A percentile compares a stretch with the other conserved stretches of the same genome.
These are phyloP conservation scores for Pteronotus mesoamericanus DNA, from an alignment of 2,797 vertebrate genomes.

Conservation along the genomic window DNA sequence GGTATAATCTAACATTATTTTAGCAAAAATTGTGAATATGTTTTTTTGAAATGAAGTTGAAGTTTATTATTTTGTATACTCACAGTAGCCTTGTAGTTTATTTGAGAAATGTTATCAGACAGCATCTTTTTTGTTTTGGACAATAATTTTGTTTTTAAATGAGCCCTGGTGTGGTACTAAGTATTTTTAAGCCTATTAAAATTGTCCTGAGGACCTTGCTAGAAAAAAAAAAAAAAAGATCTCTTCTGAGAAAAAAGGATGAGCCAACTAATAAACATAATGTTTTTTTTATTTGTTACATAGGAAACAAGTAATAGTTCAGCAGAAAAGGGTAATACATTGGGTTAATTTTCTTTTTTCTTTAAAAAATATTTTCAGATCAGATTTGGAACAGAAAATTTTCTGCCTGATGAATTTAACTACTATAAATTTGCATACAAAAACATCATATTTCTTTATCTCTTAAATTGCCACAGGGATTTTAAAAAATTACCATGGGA, in stretches of 20 bases:
- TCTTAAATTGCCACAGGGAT: not conserved
- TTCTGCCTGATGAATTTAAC: not conserved
- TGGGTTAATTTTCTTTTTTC: not conserved
- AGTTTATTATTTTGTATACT: not conserved
- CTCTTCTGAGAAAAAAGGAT: not conserved
- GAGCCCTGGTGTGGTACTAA: not conserved
- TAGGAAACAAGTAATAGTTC: not conserved
- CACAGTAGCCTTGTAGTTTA: not conserved
- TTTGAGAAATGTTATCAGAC: not conserved
- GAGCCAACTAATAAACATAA: not conserved
- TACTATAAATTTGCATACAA: not conserved
- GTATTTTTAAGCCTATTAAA: not conserved
- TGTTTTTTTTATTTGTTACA: not conserved
- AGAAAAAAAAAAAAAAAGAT: too few species aligned
- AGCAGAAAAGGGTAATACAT: not conserved
- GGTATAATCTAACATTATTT: not conserved
- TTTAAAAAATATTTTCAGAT: slow-evolving; percentile 11
- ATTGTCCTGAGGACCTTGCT: not conserved
- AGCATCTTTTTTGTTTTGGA: too few species aligned
- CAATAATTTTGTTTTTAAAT: not conserved
- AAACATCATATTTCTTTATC: not conserved
- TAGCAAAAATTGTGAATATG: not conserved
- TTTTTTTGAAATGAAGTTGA: not conserved
- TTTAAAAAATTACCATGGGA: not conserved
- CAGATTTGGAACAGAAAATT: not conserved